Conservation (phyloP, 2,113 vertebrate species). For the Mus pahari region DNA sequence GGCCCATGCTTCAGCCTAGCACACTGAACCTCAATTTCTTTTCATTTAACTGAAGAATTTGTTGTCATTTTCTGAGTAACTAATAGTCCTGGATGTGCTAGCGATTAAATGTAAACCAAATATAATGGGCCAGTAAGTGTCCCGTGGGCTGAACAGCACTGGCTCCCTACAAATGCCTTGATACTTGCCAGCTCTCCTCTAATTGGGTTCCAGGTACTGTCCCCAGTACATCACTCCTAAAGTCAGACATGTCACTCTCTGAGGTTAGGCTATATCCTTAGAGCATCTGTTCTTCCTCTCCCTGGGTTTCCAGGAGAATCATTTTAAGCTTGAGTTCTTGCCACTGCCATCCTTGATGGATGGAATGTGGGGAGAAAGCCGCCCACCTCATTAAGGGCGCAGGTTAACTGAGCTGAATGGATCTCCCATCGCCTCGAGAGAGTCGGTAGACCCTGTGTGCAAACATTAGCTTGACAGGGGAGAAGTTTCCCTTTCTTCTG, state of each 20-base stretch:
- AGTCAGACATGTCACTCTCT: not conserved
- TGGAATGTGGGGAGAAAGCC: conserved; percentile 50
- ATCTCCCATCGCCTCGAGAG: conserved; percentile 67
- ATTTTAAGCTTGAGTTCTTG: conserved; percentile 40
- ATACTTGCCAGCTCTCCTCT: not conserved
- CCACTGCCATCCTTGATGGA: conserved; percentile 42
- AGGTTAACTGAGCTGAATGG: conserved; percentile 65
- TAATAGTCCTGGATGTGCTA: rapidly evolving
- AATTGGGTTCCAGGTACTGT: not conserved
- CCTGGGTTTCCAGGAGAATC: conserved; percentile 13
- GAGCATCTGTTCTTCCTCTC: not conserved
- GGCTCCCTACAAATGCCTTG: not conserved
- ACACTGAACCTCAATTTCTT: not conserved
- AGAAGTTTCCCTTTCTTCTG: conserved; percentile 50
- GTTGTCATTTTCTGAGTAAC: not conserved
- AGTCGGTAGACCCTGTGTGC: conserved; percentile 69
- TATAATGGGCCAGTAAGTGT: not conserved
- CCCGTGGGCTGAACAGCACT: not conserved
- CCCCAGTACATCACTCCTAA: rapidly evolving
- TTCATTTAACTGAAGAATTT: not conserved
- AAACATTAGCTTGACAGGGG: conserved; percentile 72
- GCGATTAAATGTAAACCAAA: not conserved
- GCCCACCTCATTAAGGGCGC: conserved; percentile 51
- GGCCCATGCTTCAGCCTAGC: not conserved
- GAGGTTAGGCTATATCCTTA: not conserved